Conservation (phyloP, 2,797 vertebrate genomes). For the Galagoides demidoff region DNA sequence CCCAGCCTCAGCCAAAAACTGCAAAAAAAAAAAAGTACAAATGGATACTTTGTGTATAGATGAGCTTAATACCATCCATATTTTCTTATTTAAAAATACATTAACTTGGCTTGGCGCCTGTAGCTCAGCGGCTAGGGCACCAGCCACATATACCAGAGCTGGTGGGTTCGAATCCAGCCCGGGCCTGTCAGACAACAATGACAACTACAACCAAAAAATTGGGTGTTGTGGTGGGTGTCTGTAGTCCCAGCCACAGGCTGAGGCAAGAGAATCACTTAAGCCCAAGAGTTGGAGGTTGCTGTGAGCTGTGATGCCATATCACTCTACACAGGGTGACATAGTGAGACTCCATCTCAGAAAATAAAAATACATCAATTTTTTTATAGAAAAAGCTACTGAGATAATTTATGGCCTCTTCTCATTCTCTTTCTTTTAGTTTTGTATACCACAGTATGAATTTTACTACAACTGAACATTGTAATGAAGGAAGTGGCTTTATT, state of each 20-base stretch:
- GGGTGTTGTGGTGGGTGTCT: background rate
- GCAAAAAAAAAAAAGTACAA: background rate
- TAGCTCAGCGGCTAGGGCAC: too few relatives aligned
- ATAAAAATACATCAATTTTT: background rate
- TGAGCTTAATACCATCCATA: background rate
- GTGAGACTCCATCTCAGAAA: background rate
- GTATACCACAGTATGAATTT: background rate
- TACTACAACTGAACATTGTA: background rate
- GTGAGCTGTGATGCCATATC: background rate
- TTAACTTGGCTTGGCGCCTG: background rate
- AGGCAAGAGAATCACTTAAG: background rate
- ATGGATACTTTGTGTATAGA: background rate
- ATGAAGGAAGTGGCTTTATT: background rate
- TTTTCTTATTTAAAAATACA: background rate
- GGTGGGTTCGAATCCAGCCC: too few relatives aligned
- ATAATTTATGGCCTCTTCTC: background rate
- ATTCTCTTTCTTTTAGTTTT: background rate
- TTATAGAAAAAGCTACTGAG: background rate
- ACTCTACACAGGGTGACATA: background rate
- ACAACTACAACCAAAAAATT: too few relatives aligned
- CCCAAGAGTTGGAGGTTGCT: background rate
- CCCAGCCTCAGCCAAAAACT: too few relatives aligned
- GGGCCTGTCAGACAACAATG: too few relatives aligned
- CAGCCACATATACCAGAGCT: too few relatives aligned
- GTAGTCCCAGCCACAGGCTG: background rate